Base-by-base conservation (phyloP, 2,888 invertebrate genomes). In the Iselma pallidipennis region DNA sequence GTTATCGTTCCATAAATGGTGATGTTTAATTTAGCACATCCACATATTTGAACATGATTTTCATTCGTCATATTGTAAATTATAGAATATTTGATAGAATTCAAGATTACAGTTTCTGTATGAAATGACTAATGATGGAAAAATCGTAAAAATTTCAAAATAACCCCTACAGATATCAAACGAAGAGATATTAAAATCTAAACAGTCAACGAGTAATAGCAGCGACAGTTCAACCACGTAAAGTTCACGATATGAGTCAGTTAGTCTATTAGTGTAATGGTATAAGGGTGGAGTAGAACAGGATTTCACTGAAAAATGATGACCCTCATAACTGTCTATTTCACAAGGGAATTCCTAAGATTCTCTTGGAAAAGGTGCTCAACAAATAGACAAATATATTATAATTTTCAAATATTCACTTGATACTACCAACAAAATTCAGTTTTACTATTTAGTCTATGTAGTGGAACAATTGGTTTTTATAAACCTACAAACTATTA, bases 11-110 rank as follows among this genome's bases (percentile, higher is more conserved):
- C 63, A 59, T 57, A 63, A 59, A 63, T 57, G 59, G 59, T 42
- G 42, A 51, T 42, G 56, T 57, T 56, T 60, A 63, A 63, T 63
- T 63, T 63, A 60, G 60, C 55, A 54, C 63, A 59, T 57, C 50
- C 52, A 59, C 45, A 51, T 55, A 16, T 37, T 37, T 37, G 37
- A 16, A 37, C 37, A 37, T 9, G 37, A 37, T 37, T 37, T 37
- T 37, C 16, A 37, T 16, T 16, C 16, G 16, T 37, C 7, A 19
- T 2, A 7, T 37, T 37, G 16, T 37, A 5, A 5, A n/a, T n/a
- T 16, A 29, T 16, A 37, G 16, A n/a, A 33, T 3, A 5, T 16
- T 16, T 37, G 9, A 9, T 37, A 37, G 7, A 37, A 37, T 37
- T 42, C 45, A 56, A 59, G 50, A 59, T 63, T 56, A 54, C 54